Evolutionary conservation across 2,888 invertebrate species (phyloP).

Genomic region (Imbricaverruca yamaguchii): DNA sequence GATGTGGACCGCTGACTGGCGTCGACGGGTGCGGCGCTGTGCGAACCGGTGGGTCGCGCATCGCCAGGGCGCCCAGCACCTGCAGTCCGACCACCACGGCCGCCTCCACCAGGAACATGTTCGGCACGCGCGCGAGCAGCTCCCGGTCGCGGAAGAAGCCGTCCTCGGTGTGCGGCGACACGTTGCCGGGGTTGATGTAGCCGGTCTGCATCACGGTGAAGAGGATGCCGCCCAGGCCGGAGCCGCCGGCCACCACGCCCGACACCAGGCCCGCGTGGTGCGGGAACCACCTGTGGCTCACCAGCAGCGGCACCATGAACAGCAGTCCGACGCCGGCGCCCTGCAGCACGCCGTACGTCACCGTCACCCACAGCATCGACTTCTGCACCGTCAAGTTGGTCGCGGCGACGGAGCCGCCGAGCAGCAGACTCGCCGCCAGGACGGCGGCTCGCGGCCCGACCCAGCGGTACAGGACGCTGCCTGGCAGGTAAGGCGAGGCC

Average conservation of each 20-base stretch:
- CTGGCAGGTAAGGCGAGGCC: background rate
- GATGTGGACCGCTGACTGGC: no score
- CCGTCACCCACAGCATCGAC: background rate
- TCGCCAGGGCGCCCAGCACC: conserved; percentile 35
- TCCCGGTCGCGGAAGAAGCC: conserved; percentile 28
- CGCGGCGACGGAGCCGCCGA: background rate
- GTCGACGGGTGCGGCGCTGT: no score
- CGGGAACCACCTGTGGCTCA: conserved; percentile 40
- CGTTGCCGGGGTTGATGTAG: conserved; percentile 42
- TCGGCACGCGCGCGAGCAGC: conserved; percentile 38
- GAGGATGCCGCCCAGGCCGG: conserved; percentile 41
- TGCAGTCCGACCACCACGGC: conserved; percentile 38
- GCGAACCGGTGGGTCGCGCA: background rate
- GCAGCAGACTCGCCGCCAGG: background rate
- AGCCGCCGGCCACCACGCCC: conserved; percentile 42
- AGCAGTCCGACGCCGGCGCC: background rate
- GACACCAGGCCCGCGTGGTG: conserved; percentile 39
- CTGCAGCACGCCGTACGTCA: background rate
- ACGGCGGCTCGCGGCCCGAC: background rate
- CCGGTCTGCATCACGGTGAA: conserved; percentile 42
- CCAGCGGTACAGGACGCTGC: background rate
- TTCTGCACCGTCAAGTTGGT: background rate
- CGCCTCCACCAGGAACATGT: conserved; percentile 38
- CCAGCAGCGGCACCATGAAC: background rate
- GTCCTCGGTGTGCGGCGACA: conserved; percentile 17